Evolutionary conservation across 2,113 vertebrate genomes (phyloP).

Genomic region (Chaenogobius annularis): DNA sequence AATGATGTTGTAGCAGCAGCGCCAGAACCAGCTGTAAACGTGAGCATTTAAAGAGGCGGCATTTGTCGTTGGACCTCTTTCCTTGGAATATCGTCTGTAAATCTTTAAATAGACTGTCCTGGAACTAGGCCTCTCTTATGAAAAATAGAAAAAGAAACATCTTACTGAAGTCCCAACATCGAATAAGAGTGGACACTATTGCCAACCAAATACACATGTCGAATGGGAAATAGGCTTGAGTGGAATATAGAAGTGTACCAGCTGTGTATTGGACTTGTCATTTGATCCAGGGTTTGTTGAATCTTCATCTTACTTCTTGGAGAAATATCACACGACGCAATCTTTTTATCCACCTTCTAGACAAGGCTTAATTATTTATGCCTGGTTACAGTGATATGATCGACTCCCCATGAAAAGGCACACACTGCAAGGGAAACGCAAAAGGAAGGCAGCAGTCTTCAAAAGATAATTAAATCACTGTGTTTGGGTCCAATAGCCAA

Average conservation of each 20-base stretch:
- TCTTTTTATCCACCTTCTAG: slow-evolving; percentile 5
- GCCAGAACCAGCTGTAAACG: no score
- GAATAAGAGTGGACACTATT: no score
- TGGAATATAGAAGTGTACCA: neutral
- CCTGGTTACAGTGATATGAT: slow-evolving; percentile 30
- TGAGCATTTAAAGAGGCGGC: no score
- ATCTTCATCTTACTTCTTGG: slow-evolving; percentile 16
- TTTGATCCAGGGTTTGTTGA: slow-evolving; percentile 30
- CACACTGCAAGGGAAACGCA: slow-evolving; percentile 14
- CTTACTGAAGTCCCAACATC: no score
- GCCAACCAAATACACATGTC: no score
- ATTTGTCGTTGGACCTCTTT: no score
- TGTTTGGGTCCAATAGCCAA: slow-evolving; percentile 58
- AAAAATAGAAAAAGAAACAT: no score
- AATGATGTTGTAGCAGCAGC: no score
- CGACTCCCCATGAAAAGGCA: slow-evolving; percentile 13
- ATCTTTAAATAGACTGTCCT: no score
- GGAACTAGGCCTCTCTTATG: no score
- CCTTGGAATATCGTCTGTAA: no score
- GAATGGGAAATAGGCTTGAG: neutral
- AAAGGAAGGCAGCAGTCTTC: slow-evolving; percentile 40
- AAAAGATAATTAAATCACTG: slow-evolving; percentile 62
- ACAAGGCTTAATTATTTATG: slow-evolving; percentile 47
- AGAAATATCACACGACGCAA: slow-evolving; percentile 6
- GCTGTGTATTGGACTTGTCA: neutral